A percentile compares a stretch with the other conserved stretches of the same genome.
Conservation (phyloP, 2,888 invertebrate genomes). For the Venusia cambrica region DNA sequence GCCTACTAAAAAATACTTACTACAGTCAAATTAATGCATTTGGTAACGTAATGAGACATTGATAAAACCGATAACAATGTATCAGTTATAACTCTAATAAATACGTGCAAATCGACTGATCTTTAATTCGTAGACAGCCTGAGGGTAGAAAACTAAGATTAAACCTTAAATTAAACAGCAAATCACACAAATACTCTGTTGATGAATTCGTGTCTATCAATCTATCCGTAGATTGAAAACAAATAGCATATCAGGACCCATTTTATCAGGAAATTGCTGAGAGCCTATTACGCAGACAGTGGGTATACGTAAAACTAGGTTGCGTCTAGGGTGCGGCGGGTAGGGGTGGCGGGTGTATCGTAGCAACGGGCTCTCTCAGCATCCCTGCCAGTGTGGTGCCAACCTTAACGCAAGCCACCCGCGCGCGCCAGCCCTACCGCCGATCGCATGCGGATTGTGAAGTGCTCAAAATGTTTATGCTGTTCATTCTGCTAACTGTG, state of each 20-base stretch:
- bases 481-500: constrained; percentile 71
- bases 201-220: constrained; percentile 18
- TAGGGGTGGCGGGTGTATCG: constrained; percentile 67
- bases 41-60: too few relatives aligned
- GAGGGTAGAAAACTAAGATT: background rate
- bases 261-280: constrained; percentile 75
- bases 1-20: too few relatives aligned
- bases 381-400: constrained; percentile 72
- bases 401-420: constrained; percentile 50
- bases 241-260: constrained; percentile 53
- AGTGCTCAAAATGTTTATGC: constrained; percentile 62
- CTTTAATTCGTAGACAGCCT: too few relatives aligned
- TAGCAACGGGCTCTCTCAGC: constrained; percentile 64
- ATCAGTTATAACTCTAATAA: too few relatives aligned
- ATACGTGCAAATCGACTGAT: too few relatives aligned
- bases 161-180: constrained; percentile 2
- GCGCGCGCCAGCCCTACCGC: constrained; percentile 38
- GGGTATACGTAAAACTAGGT: constrained; percentile 75
- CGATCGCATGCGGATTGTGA: constrained; percentile 35
- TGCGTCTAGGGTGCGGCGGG: constrained; percentile 72
- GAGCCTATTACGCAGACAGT: constrained; percentile 74
- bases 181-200: constrained; percentile 13
- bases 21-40: too few relatives aligned
- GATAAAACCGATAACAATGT: too few relatives aligned
- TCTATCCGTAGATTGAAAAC: constrained; percentile 34